These are phyloP conservation scores for Habrosyne pyritoides DNA, from an alignment of 2,888 invertebrate species.

Conservation along the genomic window DNA sequence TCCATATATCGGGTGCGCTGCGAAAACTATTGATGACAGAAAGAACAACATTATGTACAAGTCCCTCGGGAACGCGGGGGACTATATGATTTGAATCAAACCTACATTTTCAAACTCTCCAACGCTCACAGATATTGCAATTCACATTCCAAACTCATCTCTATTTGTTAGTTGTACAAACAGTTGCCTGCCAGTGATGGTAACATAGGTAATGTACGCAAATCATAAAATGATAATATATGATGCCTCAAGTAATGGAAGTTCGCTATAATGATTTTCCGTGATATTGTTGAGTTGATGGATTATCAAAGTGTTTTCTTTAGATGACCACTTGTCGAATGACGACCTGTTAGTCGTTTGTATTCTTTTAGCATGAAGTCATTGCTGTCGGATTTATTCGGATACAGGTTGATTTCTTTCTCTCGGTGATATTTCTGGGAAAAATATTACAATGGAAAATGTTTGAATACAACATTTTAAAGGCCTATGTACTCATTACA, in stretches of 20 bases:
- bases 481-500: too few species aligned
- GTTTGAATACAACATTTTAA: neutral
- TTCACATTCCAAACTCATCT: neutral
- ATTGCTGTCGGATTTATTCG: constrained; percentile 59
- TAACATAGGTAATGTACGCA: neutral
- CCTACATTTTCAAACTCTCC: neutral
- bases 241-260: neutral
- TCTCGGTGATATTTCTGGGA: neutral
- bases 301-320: constrained; percentile 38
- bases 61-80: too few species aligned
- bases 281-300: constrained; percentile 25
- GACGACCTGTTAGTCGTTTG: constrained; percentile 17
- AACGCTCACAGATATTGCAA: neutral
- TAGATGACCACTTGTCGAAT: constrained; percentile 39
- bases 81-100: too few species aligned
- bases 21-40: too few species aligned
- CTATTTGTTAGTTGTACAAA: neutral
- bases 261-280: constrained; percentile 16
- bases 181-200: neutral
- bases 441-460: neutral
- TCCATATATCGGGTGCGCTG: too few species aligned
- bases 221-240: neutral
- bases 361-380: constrained; percentile 73
- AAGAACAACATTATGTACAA: too few species aligned
- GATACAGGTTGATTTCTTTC: constrained; percentile 48